Percentiles rank a stretch among this genome's conserved stretches.
Conservation (phyloP, 2,888 invertebrate genomes). For the Pseudococcus jackbeardsleyi region DNA sequence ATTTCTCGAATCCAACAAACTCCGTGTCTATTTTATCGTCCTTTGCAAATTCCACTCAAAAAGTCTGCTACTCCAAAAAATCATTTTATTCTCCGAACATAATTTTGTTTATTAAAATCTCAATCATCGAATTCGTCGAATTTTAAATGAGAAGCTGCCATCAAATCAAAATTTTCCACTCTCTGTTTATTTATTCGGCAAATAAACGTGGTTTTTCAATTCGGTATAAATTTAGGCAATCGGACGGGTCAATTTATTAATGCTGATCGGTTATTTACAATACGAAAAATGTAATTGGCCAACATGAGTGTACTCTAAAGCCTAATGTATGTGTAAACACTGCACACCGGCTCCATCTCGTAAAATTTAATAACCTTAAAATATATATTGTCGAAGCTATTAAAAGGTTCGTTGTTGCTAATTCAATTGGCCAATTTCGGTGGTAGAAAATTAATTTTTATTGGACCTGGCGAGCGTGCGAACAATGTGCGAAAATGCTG, state of each 20-base stretch:
- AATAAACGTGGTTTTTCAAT: too few relatives aligned
- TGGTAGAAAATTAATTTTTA: conserved; percentile 19
- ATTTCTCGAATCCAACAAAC: too few relatives aligned
- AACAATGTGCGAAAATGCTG: conserved; percentile 8
- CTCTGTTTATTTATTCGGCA: too few relatives aligned
- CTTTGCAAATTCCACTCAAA: too few relatives aligned
- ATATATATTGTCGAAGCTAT: background rate
- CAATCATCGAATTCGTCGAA: too few relatives aligned
- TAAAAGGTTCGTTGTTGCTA: background rate
- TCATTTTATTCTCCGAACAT: too few relatives aligned
- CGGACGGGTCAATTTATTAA: background rate
- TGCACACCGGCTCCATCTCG: background rate
- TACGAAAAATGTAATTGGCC: background rate
- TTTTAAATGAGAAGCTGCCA: too few relatives aligned
- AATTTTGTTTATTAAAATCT: too few relatives aligned
- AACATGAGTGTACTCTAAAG: background rate
- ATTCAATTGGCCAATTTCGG: conserved; percentile 23
- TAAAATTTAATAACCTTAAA: background rate
- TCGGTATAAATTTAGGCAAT: background rate
- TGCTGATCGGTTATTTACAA: background rate
- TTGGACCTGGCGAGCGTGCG: background rate
- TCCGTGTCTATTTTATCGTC: too few relatives aligned
- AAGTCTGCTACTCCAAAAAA: too few relatives aligned
- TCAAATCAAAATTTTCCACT: too few relatives aligned
- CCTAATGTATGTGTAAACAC: background rate